Evolutionary conservation across 2,888 invertebrate species (phyloP).

Genomic region (Megastigmus dorsalis): DNA sequence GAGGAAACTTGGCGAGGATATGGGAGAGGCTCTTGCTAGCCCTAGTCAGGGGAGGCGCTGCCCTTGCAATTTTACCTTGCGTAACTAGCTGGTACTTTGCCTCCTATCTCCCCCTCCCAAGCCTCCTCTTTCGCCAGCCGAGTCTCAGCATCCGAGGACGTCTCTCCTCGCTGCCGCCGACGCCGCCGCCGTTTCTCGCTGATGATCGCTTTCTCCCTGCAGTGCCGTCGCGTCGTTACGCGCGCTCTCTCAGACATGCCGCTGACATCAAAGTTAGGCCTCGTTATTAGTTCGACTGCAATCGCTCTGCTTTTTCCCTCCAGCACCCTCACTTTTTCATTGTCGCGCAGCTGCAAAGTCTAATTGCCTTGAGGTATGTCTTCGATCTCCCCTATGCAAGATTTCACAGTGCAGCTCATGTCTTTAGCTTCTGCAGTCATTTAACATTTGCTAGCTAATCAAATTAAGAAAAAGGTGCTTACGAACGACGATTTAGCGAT

Average conservation of each 20-base stretch:
- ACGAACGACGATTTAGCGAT: too few species aligned
- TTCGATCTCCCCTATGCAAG: too few species aligned
- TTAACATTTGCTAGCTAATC: too few species aligned
- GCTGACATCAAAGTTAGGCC: conserved; percentile 3
- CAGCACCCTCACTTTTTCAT: too few species aligned
- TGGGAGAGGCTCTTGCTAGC: not conserved
- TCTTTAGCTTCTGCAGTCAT: too few species aligned
- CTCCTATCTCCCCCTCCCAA: not conserved
- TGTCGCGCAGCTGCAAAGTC: too few species aligned
- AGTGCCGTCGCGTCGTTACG: conserved; percentile 8
- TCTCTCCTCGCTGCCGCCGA: conserved; percentile 12
- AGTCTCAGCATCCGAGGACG: conserved; percentile 1
- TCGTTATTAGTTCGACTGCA: too few species aligned
- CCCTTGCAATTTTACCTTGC: conserved; percentile 65
- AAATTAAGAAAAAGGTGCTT: too few species aligned
- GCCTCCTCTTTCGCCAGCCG: not conserved
- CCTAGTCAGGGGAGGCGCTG: conserved; percentile 45
- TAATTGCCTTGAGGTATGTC: too few species aligned
- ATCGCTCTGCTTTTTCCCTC: too few species aligned
- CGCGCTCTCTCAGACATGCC: not conserved
- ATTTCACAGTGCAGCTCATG: too few species aligned
- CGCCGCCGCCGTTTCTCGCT: not conserved
- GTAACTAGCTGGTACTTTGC: conserved; percentile 61
- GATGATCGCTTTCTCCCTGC: conserved; percentile 35
- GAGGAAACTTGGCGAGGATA: conserved; percentile 61